Evolutionary conservation across 2,888 invertebrate species (phyloP).

Genomic region (Girardia tigrina): DNA sequence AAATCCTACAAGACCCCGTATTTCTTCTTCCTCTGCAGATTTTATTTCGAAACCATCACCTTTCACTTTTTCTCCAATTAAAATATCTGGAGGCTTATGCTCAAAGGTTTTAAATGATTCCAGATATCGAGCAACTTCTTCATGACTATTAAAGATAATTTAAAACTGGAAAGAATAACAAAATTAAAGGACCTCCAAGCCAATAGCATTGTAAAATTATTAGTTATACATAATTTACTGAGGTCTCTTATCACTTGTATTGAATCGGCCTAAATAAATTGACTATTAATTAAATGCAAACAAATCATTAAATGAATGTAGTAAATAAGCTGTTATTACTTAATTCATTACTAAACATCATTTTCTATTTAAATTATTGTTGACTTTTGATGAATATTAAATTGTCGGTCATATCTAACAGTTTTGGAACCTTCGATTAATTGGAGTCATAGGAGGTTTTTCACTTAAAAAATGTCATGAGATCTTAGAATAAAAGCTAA

Average conservation of each 20-base stretch:
- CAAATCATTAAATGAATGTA: too few relatives aligned
- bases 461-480: too few relatives aligned
- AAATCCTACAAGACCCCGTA: background rate
- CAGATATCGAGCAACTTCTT: background rate
- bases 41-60: background rate
- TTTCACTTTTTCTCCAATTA: background rate
- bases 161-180: background rate
- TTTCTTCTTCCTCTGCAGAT: background rate
- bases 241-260: background rate
- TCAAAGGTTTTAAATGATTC: background rate
- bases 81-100: background rate
- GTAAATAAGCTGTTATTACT: too few relatives aligned
- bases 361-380: too few relatives aligned
- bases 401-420: too few relatives aligned
- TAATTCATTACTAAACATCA: too few relatives aligned
- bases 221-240: background rate
- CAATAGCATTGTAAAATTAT: background rate
- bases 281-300: too few relatives aligned
- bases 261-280: background rate
- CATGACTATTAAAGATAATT: background rate
- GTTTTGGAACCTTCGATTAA: too few relatives aligned
- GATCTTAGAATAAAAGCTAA: too few relatives aligned
- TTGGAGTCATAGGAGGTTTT: too few relatives aligned
- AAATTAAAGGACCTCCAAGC: background rate
- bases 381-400: too few relatives aligned